Conservation (phyloP, 2,888 invertebrate genomes). For the Amorpha juglandis region DNA sequence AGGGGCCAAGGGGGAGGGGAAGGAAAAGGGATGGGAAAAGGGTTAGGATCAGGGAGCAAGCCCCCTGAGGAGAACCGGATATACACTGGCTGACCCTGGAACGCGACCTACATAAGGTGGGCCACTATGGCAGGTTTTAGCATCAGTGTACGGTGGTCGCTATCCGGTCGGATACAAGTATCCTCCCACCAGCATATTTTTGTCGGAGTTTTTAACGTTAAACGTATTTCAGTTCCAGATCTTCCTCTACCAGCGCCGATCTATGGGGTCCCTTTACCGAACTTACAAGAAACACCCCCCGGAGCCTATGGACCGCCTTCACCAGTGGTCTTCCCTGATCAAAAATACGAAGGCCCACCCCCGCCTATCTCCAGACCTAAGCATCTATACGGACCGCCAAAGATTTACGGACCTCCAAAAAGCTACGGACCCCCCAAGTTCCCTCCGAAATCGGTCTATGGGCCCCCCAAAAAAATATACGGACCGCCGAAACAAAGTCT, state of each 20-base stretch:
- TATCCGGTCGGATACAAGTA: too few relatives aligned
- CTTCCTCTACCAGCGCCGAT: slow-evolving; percentile 79
- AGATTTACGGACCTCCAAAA: slow-evolving; percentile 67
- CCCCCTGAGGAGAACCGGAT: too few relatives aligned
- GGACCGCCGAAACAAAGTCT: slow-evolving; percentile 60
- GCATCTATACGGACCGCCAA: slow-evolving; percentile 72
- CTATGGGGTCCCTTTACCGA: slow-evolving; percentile 83
- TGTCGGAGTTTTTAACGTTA: neutral
- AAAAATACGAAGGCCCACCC: slow-evolving; percentile 79
- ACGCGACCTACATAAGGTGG: too few relatives aligned
- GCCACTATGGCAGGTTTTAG: too few relatives aligned
- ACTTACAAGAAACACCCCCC: slow-evolving; percentile 60
- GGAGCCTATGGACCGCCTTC: slow-evolving; percentile 81
- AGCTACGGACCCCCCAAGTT: slow-evolving; percentile 62
- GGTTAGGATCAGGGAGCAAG: too few relatives aligned
- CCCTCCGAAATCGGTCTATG: slow-evolving; percentile 62
- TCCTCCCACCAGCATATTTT: neutral
- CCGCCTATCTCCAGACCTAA: slow-evolving; percentile 76
- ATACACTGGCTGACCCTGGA: too few relatives aligned
- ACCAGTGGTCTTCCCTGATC: slow-evolving; percentile 69
- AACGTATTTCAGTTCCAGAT: slow-evolving; percentile 63
- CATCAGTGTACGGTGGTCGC: too few relatives aligned
- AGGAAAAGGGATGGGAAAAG: too few relatives aligned
- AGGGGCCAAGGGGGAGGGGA: too few relatives aligned
- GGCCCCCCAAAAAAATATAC: slow-evolving; percentile 72